Evolutionary conservation across 1,140 invertebrate genomes (phyloP), one percentile per base, ranked within the genome.

Genomic region (Drosophila persimilis): DNA sequence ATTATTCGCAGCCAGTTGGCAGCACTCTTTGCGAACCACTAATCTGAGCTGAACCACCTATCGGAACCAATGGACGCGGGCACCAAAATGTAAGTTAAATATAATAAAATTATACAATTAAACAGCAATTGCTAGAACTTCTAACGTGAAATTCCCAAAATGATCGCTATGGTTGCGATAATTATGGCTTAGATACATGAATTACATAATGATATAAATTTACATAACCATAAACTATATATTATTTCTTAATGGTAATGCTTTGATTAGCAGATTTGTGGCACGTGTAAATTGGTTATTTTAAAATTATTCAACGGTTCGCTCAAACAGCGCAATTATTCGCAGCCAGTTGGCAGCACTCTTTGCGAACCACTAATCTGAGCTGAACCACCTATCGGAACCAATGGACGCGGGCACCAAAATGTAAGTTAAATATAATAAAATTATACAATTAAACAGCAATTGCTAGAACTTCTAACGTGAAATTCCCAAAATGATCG

Each of bases 361-460:
- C 20, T 22, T 8, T 7, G 11, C 8, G 9, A n/a, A 9, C 31
- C 2, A 31, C 29, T 31, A 31, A 31, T 8, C 7, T 31, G 29
- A 31, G 9, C 31, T 45, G 35, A n/a, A 7, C 11, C 6, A 51
- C 3, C 45, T 53, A 54, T 17, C 69, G 41, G 54, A 26, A 58
- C 48, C 17, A 11, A 90, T 91, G 90, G 90, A 91, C 47, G 62
- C 61, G 50, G 89, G 73, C 52, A 76, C 71, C 4, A 91, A 91
- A 83, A 90, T 91, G 90, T 91, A 59, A 58, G 45, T 57, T 22
- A 52, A 53, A 64, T 17, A n/a, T 4, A 7, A 17, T n/a, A n/a
- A n/a, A n/a, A n/a, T n/a, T n/a, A n/a, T n/a, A n/a, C 65, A 85
- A 86, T 85, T 85, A 65, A 86, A 66, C 74, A 86, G 31, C 54